phyloP scores from a whole-genome alignment of 2,888 invertebrate species.

The Drosophila multiciliata region DNA sequence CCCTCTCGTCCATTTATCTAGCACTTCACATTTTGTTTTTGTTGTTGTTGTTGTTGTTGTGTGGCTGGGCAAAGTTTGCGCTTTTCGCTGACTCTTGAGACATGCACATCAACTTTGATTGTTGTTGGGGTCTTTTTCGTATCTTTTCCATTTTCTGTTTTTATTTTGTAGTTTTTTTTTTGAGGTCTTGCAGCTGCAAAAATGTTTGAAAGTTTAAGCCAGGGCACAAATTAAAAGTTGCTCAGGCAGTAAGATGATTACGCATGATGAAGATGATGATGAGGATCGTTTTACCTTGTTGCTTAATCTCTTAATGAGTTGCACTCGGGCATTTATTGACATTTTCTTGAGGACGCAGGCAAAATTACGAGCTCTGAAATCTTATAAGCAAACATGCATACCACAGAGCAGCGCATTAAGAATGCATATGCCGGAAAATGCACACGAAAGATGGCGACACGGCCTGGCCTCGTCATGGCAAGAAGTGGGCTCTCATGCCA shows the following conservation, averaged over 20 bases:
- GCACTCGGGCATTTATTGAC: slow-evolving; percentile 73
- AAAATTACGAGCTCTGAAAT: slow-evolving; percentile 57
- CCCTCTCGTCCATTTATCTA: slow-evolving; percentile 62
- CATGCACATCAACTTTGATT: slow-evolving; percentile 49
- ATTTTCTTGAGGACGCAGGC: slow-evolving; percentile 51
- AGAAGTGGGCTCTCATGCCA: slow-evolving; percentile 13
- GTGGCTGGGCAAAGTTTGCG: slow-evolving; percentile 39
- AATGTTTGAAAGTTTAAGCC: slow-evolving; percentile 28
- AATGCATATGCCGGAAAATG: slow-evolving; percentile 74
- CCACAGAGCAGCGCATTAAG: slow-evolving; percentile 47
- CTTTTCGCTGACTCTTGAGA: slow-evolving; percentile 49
- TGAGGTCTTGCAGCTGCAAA: slow-evolving; percentile 27
- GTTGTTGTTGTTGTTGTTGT: slow-evolving; percentile 26
- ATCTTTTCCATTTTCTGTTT: background rate
- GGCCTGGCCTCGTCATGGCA: slow-evolving; percentile 20
- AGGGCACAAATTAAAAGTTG: slow-evolving; percentile 51
- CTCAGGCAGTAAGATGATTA: slow-evolving; percentile 25
- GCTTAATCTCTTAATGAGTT: slow-evolving; percentile 76
- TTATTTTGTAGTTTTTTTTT: slow-evolving; percentile 14
- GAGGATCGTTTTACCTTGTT: slow-evolving; percentile 52
- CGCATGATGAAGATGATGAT: slow-evolving; percentile 9
- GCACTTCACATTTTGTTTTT: slow-evolving; percentile 59
- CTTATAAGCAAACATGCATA: slow-evolving; percentile 59
- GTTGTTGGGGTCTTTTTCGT: slow-evolving; percentile 14
- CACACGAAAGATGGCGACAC: slow-evolving; percentile 53